phyloP scores from a whole-genome alignment of 2,888 invertebrate species.

The Noctua janthe region DNA sequence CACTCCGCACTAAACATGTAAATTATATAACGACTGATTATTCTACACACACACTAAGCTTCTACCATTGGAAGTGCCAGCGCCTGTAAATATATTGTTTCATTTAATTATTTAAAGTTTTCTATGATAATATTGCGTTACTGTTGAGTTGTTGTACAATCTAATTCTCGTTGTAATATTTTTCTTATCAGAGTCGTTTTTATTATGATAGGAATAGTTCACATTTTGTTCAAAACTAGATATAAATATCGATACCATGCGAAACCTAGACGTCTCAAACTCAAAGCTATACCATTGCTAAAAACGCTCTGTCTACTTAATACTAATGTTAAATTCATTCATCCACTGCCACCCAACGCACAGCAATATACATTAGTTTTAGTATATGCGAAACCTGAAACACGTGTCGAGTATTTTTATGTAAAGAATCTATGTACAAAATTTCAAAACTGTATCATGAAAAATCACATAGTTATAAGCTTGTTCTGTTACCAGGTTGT shows the following conservation, averaged over 20 bases:
- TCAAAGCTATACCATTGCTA: too few species aligned
- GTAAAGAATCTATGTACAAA: too few species aligned
- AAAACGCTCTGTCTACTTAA: neutral
- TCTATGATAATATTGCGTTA: neutral
- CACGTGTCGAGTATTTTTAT: too few species aligned
- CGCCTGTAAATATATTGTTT: constrained; percentile 56
- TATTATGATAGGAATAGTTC: neutral
- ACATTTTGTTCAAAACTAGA: neutral
- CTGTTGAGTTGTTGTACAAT: neutral
- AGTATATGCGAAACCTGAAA: too few species aligned
- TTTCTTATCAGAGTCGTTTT: neutral
- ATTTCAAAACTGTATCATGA: too few species aligned
- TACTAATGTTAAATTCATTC: too few species aligned
- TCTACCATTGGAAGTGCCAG: constrained; percentile 64
- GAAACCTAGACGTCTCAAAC: neutral
- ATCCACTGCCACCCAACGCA: neutral
- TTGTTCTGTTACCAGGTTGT: too few species aligned
- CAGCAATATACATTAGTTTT: neutral
- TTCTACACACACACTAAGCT: constrained; percentile 29
- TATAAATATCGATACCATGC: neutral
- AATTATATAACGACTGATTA: neutral
- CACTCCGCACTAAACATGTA: neutral
- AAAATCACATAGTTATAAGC: too few species aligned
- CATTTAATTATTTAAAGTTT: neutral
- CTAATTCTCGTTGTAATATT: neutral